Evolutionary conservation across 2,888 invertebrate species (phyloP).

Genomic region (Polymixis lichenea): DNA sequence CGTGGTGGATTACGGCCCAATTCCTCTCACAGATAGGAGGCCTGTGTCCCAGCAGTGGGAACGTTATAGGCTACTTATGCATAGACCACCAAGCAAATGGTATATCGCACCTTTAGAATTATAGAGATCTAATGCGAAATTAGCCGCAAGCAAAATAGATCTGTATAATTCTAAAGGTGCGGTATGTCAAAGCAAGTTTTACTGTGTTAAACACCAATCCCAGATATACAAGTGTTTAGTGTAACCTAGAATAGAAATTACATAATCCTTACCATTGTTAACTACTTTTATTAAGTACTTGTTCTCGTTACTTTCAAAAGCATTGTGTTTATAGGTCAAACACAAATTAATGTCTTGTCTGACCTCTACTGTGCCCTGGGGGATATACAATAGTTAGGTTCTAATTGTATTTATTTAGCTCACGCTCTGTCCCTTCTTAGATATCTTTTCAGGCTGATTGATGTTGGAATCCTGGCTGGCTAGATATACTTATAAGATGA

Average conservation of each 20-base stretch:
- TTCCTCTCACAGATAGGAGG: too few species aligned
- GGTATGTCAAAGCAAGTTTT: neutral
- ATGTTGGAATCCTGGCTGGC: neutral
- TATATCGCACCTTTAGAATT: too few species aligned
- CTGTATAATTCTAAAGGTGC: too few species aligned
- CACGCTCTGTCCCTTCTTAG: neutral
- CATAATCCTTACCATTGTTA: conserved; percentile 37
- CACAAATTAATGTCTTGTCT: conserved; percentile 11
- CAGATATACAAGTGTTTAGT: conserved; percentile 3
- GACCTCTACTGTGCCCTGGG: neutral
- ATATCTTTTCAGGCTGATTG: neutral
- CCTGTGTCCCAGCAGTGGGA: too few species aligned
- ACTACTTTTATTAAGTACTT: conserved; percentile 22
- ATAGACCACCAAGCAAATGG: neutral
- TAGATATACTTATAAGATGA: too few species aligned
- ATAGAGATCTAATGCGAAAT: too few species aligned
- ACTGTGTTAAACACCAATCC: neutral
- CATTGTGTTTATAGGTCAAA: conserved; percentile 38
- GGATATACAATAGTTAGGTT: neutral
- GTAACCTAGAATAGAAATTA: conserved; percentile 30
- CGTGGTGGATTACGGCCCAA: too few species aligned
- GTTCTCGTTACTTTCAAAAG: conserved; percentile 36
- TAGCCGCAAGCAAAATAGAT: too few species aligned
- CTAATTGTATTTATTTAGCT: neutral
- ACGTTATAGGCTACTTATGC: too few species aligned